Conservation (phyloP, 2,888 invertebrate genomes). For the Neria commutata region DNA sequence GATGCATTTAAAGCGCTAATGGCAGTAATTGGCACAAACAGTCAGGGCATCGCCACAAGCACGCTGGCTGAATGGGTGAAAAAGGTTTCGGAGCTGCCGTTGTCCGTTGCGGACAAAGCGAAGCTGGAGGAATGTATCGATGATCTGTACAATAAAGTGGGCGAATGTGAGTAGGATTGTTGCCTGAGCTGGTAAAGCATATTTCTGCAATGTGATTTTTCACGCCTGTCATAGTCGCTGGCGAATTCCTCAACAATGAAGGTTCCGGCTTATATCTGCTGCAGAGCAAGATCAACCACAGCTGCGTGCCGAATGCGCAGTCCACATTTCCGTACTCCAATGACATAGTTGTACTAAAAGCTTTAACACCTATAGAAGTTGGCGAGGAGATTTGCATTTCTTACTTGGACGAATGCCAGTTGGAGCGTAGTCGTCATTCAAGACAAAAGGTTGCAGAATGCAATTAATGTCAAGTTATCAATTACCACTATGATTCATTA, state of each 20-base stretch:
- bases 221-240: constrained; percentile 48
- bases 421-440: constrained; percentile 82
- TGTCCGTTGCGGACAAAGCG: constrained; percentile 71
- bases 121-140: constrained; percentile 80
- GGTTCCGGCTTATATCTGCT: constrained; percentile 85
- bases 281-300: constrained; percentile 93
- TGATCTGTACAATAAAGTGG: constrained; percentile 80
- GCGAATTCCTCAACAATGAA: constrained; percentile 86
- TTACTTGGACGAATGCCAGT: constrained; percentile 85
- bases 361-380: constrained; percentile 72
- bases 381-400: constrained; percentile 91
- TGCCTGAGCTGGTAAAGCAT: not conserved
- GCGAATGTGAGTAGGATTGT: constrained; percentile 68
- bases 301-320: constrained; percentile 87
- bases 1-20: constrained; percentile 79
- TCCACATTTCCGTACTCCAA: constrained; percentile 84
- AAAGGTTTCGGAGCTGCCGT: constrained; percentile 71
- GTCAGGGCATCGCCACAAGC: constrained; percentile 93
- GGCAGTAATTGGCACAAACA: constrained; percentile 85
- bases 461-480: too few relatives aligned
- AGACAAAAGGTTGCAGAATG: constrained; percentile 73
- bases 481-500: constrained; percentile 35
- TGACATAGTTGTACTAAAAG: constrained; percentile 75
- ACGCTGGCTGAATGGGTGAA: constrained; percentile 87
- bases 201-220: not conserved